phyloP scores from a whole-genome alignment of 2,888 invertebrate species.

The Pandemis heparana region DNA sequence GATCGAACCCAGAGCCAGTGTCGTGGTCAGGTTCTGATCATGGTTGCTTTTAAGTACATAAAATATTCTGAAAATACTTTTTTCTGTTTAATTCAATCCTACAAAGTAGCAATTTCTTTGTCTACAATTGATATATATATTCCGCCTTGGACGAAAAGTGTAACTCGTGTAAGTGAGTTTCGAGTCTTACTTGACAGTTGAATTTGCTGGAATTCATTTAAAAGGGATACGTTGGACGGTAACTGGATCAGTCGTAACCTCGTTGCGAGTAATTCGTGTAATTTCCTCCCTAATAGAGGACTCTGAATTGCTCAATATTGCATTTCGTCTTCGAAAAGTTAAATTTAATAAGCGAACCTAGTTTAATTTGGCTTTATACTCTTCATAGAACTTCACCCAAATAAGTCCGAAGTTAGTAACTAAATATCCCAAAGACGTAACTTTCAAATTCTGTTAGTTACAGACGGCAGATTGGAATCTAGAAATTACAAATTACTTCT shows the following conservation, averaged over 20 bases:
- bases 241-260: conserved; percentile 38
- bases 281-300: conserved; percentile 36
- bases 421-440: conserved; percentile 33
- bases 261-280: conserved; percentile 36
- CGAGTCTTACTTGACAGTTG: conserved; percentile 10
- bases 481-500: conserved; percentile 18
- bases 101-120: background rate
- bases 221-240: conserved; percentile 27
- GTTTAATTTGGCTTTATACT: conserved; percentile 14
- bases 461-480: conserved; percentile 23
- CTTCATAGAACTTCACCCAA: conserved; percentile 22
- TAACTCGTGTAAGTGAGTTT: conserved; percentile 10
- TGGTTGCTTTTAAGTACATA: too few relatives aligned
- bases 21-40: too few relatives aligned
- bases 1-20: too few relatives aligned
- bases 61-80: too few relatives aligned
- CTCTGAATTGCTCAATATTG: conserved; percentile 26
- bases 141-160: background rate
- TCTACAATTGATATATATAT: background rate
- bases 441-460: conserved; percentile 27
- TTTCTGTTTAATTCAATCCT: too few relatives aligned
- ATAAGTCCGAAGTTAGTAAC: conserved; percentile 17
- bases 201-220: conserved; percentile 31
- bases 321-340: conserved; percentile 24
- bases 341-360: conserved; percentile 34